Base-by-base conservation (phyloP, 2,888 invertebrate genomes). In the Steinernema scapterisci region DNA sequence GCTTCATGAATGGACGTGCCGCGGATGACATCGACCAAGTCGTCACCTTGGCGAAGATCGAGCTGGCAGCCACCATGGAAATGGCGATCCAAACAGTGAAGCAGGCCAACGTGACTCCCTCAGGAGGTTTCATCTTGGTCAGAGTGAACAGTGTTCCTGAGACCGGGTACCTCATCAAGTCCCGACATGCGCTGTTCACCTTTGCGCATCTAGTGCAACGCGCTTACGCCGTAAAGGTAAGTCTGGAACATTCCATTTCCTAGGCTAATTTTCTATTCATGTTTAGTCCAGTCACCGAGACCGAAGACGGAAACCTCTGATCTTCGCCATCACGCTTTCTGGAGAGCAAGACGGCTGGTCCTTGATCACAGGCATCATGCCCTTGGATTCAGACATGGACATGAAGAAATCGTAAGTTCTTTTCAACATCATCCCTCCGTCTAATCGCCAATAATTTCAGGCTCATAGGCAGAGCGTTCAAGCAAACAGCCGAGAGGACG, bases 11-110 rank as follows among this genome's bases (percentile, higher is more conserved):
- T n/a, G 63, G 63, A 2, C 23, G 27, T 13, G 31, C 31, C 11
- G 11, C 63, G 2, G 63, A 31, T 16, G 63, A 63, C 9, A 63
- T 63, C 27, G 19, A 13, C 16, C 63, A 63, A n/a, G 16, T 63
- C 7, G 31, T 63, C 1, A 19, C 1, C 9, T 13, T 21, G 16
- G 63, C 63, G 31, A 63, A 63, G 63, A 25, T 9, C 5, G 25
- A 63, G 27, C 27, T 63, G 9, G 16, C 7, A 3, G 27, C 63
- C 9, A 38, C 38, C 19, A 31, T 63, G 7, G 63, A 63, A 1
- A 16, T 63, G 63, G 63, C 63, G 7, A 31, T 63, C 13, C 63
- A 63, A 16, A 63, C 63, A 31, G 63, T 63, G 25, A 63, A 63
- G 63, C 63, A 63, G 31, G 27, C 23, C 16, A 63, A 63, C 19